Evolutionary conservation across 2,113 vertebrate genomes (phyloP).

Genomic region (Centrocercus urophasianus): DNA sequence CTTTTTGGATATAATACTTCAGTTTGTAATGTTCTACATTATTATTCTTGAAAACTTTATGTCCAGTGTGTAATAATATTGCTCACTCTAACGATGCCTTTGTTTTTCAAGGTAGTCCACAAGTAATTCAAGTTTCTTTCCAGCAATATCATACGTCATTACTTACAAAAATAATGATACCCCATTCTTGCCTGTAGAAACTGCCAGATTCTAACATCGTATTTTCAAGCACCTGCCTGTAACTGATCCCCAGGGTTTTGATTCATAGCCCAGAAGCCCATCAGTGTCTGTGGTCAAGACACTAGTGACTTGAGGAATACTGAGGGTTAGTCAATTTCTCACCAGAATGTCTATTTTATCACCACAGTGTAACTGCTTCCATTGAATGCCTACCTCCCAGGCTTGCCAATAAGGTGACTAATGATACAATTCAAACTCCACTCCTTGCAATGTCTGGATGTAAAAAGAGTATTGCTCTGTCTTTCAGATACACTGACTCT

Average conservation of each 20-base stretch:
- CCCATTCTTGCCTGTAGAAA: background rate
- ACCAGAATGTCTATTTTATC: background rate
- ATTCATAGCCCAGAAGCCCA: background rate
- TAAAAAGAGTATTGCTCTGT: background rate
- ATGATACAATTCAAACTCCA: background rate
- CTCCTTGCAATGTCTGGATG: background rate
- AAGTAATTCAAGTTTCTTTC: background rate
- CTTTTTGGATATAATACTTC: background rate
- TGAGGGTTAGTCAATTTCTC: background rate
- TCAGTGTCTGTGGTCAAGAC: background rate
- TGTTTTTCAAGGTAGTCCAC: background rate
- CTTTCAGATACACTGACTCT: background rate
- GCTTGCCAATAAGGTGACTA: background rate
- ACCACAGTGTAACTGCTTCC: background rate
- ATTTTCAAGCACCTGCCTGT: background rate
- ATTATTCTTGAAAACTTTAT: conserved; percentile 14
- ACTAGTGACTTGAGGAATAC: background rate
- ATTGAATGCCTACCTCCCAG: background rate
- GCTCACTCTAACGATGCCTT: background rate
- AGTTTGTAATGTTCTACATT: background rate
- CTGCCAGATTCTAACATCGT: background rate
- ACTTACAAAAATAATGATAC: background rate
- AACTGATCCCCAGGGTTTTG: background rate
- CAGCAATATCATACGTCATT: background rate
- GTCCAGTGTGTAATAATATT: background rate